A percentile compares a stretch with the other conserved stretches of the same genome.
phyloP scores from a whole-genome alignment of 2,113 vertebrate genomes.

The human (Homo sapiens) region GRCh38 chr12:77548001-77548500 shows the following conservation, averaged over 20 bases:
- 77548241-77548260: neutral
- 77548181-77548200: neutral
- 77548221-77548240: neutral
- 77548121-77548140: neutral
- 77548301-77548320: neutral
- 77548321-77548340: neutral
- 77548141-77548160: neutral
- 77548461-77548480: slow-evolving; percentile 84
- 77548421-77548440: slow-evolving; percentile 65
- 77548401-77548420: slow-evolving; percentile 64
- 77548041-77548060: neutral
- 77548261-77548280: neutral
- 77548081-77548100: neutral
- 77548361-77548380: neutral
- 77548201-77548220: neutral
- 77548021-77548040: neutral
- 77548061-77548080: neutral
- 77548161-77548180: neutral
- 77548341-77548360: neutral
- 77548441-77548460: slow-evolving; percentile 74
- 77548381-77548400: neutral
- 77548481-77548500: slow-evolving; percentile 91
- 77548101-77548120: neutral
- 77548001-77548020: neutral
- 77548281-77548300: neutral